These are phyloP conservation scores for Coccyzus lansbergi DNA, from an alignment of 2,797 vertebrate genomes.

Conservation along the genomic window DNA sequence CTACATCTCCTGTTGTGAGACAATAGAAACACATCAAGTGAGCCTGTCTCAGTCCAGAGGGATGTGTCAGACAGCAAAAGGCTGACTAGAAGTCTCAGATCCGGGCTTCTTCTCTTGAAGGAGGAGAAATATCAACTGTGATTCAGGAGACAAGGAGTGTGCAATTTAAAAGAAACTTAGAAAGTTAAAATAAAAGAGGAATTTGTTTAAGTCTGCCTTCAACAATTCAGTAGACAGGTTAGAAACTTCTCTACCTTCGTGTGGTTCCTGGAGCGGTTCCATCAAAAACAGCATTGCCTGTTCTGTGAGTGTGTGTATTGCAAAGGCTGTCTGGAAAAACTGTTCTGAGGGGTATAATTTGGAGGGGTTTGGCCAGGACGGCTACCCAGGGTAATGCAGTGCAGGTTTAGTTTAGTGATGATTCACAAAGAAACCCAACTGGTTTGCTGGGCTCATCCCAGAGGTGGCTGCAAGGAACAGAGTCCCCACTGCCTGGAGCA, in stretches of 20 bases:
- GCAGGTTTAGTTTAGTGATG: neutral
- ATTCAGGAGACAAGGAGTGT: neutral
- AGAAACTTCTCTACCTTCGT: neutral
- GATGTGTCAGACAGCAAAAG: neutral
- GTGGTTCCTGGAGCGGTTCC: neutral
- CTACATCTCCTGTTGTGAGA: neutral
- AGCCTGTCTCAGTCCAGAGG: neutral
- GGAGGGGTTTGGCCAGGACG: neutral
- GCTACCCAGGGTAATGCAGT: accelerated
- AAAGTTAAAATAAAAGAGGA: too few relatives aligned
- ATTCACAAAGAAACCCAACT: neutral
- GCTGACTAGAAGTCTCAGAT: neutral
- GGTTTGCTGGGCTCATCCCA: accelerated
- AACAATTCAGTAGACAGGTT: neutral
- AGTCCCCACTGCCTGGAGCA: accelerated
- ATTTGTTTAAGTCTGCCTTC: neutral
- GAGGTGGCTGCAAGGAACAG: neutral
- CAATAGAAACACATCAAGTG: neutral
- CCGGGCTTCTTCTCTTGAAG: neutral
- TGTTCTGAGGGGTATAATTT: neutral
- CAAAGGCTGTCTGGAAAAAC: neutral
- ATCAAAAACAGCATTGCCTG: neutral
- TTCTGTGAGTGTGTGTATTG: accelerated
- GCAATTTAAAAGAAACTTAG: neutral
- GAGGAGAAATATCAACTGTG: neutral